These are phyloP conservation scores for Cataglyphis hispanica DNA, from an alignment of 1,140 invertebrate species.

Conservation along the genomic window DNA sequence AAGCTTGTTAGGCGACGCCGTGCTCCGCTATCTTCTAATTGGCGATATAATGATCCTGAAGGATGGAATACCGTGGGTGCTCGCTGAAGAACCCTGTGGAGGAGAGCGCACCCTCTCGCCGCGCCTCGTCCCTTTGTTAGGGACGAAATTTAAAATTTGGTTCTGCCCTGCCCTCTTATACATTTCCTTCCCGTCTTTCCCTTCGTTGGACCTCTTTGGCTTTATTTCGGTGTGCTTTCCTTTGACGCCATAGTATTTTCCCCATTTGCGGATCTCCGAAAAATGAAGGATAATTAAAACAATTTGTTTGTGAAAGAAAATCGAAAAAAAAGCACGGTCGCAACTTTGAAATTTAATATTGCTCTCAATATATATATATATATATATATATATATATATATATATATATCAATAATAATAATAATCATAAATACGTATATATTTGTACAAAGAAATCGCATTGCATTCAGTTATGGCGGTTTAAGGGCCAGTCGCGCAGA, in stretches of 20 bases:
- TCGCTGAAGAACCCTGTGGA: conserved; percentile 80
- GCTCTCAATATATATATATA: too few species aligned
- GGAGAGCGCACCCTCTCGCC: conserved; percentile 75
- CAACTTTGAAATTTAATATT: too few species aligned
- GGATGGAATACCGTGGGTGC: conserved; percentile 83
- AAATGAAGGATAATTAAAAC: not conserved
- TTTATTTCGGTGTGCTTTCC: not conserved
- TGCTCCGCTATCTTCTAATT: conserved; percentile 86
- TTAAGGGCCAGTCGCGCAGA: conserved; percentile 25
- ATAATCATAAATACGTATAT: too few species aligned
- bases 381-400: too few species aligned
- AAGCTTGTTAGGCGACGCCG: conserved; percentile 86
- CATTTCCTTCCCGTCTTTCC: not conserved
- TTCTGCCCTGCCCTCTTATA: conserved; percentile 57
- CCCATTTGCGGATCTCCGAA: not conserved
- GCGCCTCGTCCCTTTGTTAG: conserved; percentile 83
- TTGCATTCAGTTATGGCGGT: not conserved
- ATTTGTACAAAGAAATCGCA: conserved; percentile 14
- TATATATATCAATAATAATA: too few species aligned
- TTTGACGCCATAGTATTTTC: not conserved
- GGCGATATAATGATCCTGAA: conserved; percentile 87
- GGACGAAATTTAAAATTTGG: conserved; percentile 85
- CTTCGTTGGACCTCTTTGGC: conserved; percentile 1
- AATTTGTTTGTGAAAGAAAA: not conserved
- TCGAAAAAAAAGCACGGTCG: too few species aligned